Evolutionary conservation across 2,888 invertebrate species (phyloP), one percentile per base, ranked within the genome.

Genomic region (Torymus texanus): DNA sequence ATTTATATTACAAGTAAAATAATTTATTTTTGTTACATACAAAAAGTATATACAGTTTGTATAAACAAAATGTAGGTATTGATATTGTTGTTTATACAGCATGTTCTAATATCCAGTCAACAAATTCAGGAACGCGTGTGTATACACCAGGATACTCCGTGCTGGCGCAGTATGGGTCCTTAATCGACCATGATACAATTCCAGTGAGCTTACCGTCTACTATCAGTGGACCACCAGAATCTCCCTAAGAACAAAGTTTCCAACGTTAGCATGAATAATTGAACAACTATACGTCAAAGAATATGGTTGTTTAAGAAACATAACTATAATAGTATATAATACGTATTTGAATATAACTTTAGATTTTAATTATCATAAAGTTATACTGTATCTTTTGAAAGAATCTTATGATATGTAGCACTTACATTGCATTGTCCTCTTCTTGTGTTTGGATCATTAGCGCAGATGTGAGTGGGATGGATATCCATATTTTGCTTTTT

Each of bases 141-240:
- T 71, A 79, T 21, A 82, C 77, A 12, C 76, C 71, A 2, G 81
- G 81, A 16, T 67, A 79, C 12, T 77, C 24, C 0, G 74, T 76
- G 18, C 81, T 79, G 4, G 67, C 81, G 21, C 82, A 81, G 18
- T 63, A 56, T 1, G 77, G 71, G n/a, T 80, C 74, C 21, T 78
- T 78, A 8, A 74, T 18, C 5, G 79, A 79, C 81, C 81, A 82
- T 12, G 81, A 82, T 2, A 78, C 75, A 4, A 81, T 63, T 10
- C 79, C 82, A 11, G 63, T 63, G 1, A 81, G 72, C 18, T 63
- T 53, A 63, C 72, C 72, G 24, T 75, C 41, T 2, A 79, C 72
- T 13, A 61, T 73, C 10, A 82, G 56, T n/a, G 79, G 78, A 51
- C 79, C 79, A 41, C 81, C 82, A n/a, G 81, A 79, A 21, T 82